Base-by-base conservation (phyloP, 2,797 vertebrate genomes). In the Podarcis siculus region DNA sequence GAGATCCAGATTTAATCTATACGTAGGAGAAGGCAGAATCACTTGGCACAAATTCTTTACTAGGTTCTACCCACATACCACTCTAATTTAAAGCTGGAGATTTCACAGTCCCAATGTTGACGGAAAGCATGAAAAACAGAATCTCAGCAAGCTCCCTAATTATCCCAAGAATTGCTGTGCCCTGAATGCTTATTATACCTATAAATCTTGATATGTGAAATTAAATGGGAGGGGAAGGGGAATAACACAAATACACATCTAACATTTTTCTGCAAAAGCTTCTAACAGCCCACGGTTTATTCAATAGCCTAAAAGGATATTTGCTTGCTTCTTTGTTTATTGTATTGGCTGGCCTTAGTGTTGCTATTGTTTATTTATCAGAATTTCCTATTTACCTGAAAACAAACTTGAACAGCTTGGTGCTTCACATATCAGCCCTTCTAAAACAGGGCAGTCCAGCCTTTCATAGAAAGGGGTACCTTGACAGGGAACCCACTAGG, bases 201-300 rank as follows among this genome's bases (percentile, higher is more conserved):
- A 94, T 90, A 93, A 94, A 95, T 94, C 93, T 91, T 91, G 89
- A 95, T 91, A 58, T 94, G 79, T 94, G 95, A 89, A 93, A 94
- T 90, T 92, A 91, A 95, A 87, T 90, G 90, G 17, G 55, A 88
- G 87, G 90, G 72, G 72, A 91, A 19, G 30, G 10, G 69, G 30
- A 27, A 93, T 90, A 82, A 92, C 88, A 93, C 77, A 66, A 93
- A 95, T 91, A 83, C 87, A 86, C 85, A 73, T 92, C 94, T 92
- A 55, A 81, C 88, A 93, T 93, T 87, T 93, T 37, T 82, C 49
- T 79, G 69, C 92, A 93, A 94, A 92, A 87, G 67, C 87, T 87
- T 81, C 92, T 45, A 76, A 58, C 92, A 89, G 90, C 77, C 81
- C 66, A 55, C 86, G 76, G 90, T 87, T 89, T 83, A 87, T 69